These are phyloP conservation scores for Diplosoma virens DNA, from an alignment of 23 tunicate species.

Conservation along the genomic window DNA sequence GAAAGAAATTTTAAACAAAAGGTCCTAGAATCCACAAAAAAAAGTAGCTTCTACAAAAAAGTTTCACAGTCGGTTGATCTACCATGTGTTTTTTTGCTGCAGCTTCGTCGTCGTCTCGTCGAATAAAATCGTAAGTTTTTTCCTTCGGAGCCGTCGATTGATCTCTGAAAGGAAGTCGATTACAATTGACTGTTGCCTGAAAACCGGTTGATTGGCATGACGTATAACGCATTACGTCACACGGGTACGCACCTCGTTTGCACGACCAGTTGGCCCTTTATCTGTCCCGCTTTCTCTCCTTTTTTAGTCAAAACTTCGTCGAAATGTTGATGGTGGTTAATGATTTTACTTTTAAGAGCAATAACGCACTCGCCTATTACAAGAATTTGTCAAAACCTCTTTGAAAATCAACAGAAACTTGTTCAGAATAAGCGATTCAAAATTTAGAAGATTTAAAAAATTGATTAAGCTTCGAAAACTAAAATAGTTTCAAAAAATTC, in stretches of 20 bases:
- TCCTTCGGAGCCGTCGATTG: constrained; percentile 35
- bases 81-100: constrained; percentile 2
- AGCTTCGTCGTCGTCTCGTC: constrained; percentile 58
- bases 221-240: too few species aligned
- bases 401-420: background rate
- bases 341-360: constrained; percentile 62
- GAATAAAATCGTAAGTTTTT: constrained; percentile 89
- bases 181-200: too few species aligned
- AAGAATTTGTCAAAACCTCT: background rate
- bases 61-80: too few species aligned
- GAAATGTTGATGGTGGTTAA: constrained; percentile 49
- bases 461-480: background rate
- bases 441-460: background rate
- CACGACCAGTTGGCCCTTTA: constrained; percentile 63
- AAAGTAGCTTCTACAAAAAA: too few species aligned
- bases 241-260: constrained; percentile 55
- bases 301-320: constrained; percentile 52
- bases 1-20: too few species aligned
- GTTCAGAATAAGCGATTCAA: background rate
- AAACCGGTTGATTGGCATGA: too few species aligned
- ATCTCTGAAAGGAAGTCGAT: constrained; percentile 43
- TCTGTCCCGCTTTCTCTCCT: constrained; percentile 65
- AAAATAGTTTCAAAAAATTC: background rate
- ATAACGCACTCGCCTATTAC: constrained; percentile 71
- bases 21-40: too few species aligned